Percentiles rank a stretch among this genome's conserved stretches.
These are phyloP conservation scores for Scatophagus argus DNA, from an alignment of 2,113 vertebrate genomes.

Conservation along the genomic window DNA sequence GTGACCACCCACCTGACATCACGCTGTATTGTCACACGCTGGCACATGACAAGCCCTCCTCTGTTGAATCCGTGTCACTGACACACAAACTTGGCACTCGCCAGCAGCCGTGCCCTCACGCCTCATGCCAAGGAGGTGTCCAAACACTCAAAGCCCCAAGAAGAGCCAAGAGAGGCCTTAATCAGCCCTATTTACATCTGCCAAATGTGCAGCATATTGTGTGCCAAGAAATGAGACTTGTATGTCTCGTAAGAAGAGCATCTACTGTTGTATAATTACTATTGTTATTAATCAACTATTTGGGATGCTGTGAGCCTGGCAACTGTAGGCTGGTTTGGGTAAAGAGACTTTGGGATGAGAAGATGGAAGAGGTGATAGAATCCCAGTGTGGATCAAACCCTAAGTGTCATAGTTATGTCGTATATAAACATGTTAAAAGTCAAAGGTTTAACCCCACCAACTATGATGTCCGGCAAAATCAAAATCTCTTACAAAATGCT, in stretches of 20 bases:
- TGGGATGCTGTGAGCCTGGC: too few species aligned
- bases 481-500: too few species aligned
- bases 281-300: too few species aligned
- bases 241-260: constrained; percentile 27
- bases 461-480: too few species aligned
- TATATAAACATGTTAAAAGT: too few species aligned
- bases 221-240: constrained; percentile 48
- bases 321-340: too few species aligned
- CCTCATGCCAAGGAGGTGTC: constrained; percentile 69
- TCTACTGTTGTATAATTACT: too few species aligned
- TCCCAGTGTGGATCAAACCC: too few species aligned
- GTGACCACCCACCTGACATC: constrained; percentile 71
- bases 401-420: too few species aligned
- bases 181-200: constrained; percentile 62
- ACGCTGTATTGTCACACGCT: constrained; percentile 36
- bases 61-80: constrained; percentile 48
- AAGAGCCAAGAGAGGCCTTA: constrained; percentile 56
- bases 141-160: constrained; percentile 62
- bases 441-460: too few species aligned
- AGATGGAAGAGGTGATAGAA: too few species aligned
- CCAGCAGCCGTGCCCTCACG: constrained; percentile 31
- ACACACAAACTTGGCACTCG: constrained; percentile 52
- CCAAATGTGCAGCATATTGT: constrained; percentile 37
- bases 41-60: constrained; percentile 41
- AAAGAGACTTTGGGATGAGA: too few species aligned